Conservation (phyloP, 2,888 invertebrate genomes). For the Plebejus argus region DNA sequence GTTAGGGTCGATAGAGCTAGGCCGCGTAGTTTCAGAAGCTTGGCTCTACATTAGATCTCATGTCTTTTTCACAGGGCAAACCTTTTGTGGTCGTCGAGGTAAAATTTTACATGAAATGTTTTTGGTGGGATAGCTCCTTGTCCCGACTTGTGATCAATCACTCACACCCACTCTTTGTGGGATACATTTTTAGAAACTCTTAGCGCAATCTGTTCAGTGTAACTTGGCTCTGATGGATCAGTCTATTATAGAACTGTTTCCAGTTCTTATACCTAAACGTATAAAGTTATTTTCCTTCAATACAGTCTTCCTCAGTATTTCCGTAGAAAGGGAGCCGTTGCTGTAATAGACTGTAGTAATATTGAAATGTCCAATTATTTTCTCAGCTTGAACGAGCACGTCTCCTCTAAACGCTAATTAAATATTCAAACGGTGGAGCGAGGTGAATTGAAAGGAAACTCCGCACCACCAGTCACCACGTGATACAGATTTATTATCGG, state of each 20-base stretch:
- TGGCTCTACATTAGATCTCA: too few relatives aligned
- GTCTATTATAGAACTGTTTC: neutral
- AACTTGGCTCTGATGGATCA: neutral
- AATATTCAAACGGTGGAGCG: constrained; percentile 1
- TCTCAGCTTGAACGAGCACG: neutral
- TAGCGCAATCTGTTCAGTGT: neutral
- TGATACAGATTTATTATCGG: neutral
- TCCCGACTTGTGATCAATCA: neutral
- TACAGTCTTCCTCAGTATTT: neutral
- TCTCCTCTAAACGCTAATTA: constrained; percentile 9
- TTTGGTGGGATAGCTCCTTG: neutral
- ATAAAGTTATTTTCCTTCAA: neutral
- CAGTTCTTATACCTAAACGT: neutral
- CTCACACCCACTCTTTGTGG: neutral
- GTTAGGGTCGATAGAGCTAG: too few relatives aligned
- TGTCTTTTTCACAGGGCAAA: too few relatives aligned
- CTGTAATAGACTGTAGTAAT: neutral
- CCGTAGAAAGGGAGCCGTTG: neutral
- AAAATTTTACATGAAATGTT: too few relatives aligned
- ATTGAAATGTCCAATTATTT: constrained; percentile 17
- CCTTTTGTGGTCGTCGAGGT: too few relatives aligned
- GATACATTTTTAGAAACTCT: neutral
- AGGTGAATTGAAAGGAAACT: neutral
- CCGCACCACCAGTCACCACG: neutral
- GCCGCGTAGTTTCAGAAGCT: too few relatives aligned